Base-by-base conservation (phyloP, 2,113 vertebrate genomes). In the Turnix velox region DNA sequence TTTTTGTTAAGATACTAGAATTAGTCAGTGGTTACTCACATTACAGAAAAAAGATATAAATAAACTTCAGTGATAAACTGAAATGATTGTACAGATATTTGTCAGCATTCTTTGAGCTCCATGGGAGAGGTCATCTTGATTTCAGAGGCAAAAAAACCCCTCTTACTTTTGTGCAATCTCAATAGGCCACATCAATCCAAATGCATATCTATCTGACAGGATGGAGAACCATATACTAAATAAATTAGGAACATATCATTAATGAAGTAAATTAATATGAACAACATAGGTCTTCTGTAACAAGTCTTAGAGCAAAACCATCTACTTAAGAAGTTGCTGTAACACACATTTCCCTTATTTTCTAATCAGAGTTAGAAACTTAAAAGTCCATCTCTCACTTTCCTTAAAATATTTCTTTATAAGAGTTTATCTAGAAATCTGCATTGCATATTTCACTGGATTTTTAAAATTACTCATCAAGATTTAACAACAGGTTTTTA, bases 1-100 rank as follows among this genome's bases (percentile, higher is more conserved):
- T 48, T 62, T 5, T n/a, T 40, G 67, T 49, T 17, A 63, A 48
- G 19, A 9, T 81, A 65, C 7, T 5, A 77, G 14, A n/a, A 37
- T 67, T 67, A 13, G 35, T 4, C 18, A 52, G 16, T 18, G 2
- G 13, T 72, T n/a, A 48, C 0, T 0, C 4, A 37, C 10, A 3
- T 84, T 39, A 24, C 48, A 46, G 14, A 17, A 35, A 42, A 55
- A 30, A 9, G 14, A 12, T 6, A 43, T 6, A 43, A 40, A 42
- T 0, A 45, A 28, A 46, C 1, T 48, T 65, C 45, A 45, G 37
- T 40, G 16, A 63, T 67, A 10, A 79, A 7, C 6, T 54, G 48
- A 23, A 65, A 43, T 0, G 1, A 5, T 7, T 67, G 7, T 43
- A 63, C 67, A 37, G 33, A 22, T 59, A 48, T 91, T 37, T 85